Evolutionary conservation across 1,140 invertebrate species (phyloP), one percentile per base, ranked within the genome.

Genomic region (Scaptomyza hsui): DNA sequence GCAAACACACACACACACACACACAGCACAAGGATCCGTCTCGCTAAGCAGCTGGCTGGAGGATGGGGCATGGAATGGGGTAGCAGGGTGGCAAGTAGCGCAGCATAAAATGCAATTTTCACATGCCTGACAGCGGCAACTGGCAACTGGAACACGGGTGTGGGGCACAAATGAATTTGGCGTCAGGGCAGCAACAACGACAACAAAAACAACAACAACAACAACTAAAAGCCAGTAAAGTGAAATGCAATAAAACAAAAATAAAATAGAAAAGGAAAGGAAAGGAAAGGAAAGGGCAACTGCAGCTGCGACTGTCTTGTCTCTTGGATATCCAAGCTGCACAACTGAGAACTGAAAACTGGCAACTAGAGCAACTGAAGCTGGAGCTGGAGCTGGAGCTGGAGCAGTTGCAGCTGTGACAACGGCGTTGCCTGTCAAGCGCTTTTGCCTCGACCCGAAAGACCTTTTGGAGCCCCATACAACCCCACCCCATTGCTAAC

Each of bases 201-300:
- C 19, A 48, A 52, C n/a, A 64, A 44, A 13, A 64, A 45, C 24
- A 65, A 15, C 19, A 48, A 52, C n/a, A 64, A 44, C 18, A 64
- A 45, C 48, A 13, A 61, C 47, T 80, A 59, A 78, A 78, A 82
- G 78, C 79, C 76, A 79, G 67, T 73, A 86, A 80, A 85, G 80
- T 85, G 80, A 85, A 85, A 86, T 86, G 80, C 77, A 86, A 85
- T 85, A 85, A 85, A 85, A 85, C 80, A 86, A 76, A 81, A 72
- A 69, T 4, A 19, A 13, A 35, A 47, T 24, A 51, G 29, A 72
- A 59, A 26, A 13, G 21, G 19, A 47, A 55, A 26, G n/a, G 49
- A 53, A 47, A 9, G 37, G 18, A 37, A 44, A 61, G 56, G 26
- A 29, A 68, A 52, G 39, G 45, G 64, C 26, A 47, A 62, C 37